phyloP scores from a whole-genome alignment of 1,140 invertebrate genomes.

The Oryctes rhinoceros region DNA sequence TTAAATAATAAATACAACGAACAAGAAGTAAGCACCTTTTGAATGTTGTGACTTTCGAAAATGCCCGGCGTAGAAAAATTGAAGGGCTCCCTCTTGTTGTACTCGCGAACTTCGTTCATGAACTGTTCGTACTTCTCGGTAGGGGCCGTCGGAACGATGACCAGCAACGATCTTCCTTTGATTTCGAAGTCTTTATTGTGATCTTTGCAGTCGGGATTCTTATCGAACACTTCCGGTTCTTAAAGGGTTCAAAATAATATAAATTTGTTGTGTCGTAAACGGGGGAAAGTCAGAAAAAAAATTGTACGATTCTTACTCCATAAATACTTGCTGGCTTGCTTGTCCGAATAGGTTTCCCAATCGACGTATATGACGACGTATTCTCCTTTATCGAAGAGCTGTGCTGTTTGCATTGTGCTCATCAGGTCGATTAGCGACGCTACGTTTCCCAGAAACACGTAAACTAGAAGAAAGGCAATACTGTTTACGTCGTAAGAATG shows the following conservation, averaged over 20 bases:
- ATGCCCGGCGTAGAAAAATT: slow-evolving; percentile 72
- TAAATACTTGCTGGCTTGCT: slow-evolving; percentile 84
- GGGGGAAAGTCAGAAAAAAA: neutral
- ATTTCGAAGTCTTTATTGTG: slow-evolving; percentile 71
- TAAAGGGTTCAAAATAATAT: slow-evolving; percentile 45
- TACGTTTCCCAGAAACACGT: slow-evolving; percentile 87
- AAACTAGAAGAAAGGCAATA: slow-evolving; percentile 74
- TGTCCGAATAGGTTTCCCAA: slow-evolving; percentile 82
- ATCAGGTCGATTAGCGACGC: slow-evolving; percentile 88
- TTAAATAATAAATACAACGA: slow-evolving; percentile 42
- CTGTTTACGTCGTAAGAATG: neutral
- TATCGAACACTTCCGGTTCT: slow-evolving; percentile 66
- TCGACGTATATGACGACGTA: slow-evolving; percentile 96
- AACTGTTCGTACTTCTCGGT: slow-evolving; percentile 79
- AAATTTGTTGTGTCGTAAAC: neutral
- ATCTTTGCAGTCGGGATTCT: slow-evolving; percentile 69
- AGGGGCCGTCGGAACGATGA: slow-evolving; percentile 85
- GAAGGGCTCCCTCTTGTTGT: slow-evolving; percentile 80
- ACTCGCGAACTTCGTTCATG: slow-evolving; percentile 77
- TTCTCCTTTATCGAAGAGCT: slow-evolving; percentile 88
- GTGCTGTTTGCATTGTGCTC: slow-evolving; percentile 85
- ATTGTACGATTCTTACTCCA: slow-evolving; percentile 75
- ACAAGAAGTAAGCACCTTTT: slow-evolving; percentile 63
- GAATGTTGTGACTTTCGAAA: slow-evolving; percentile 63
- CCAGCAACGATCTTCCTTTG: slow-evolving; percentile 80